Base-by-base conservation (phyloP, 1,140 invertebrate genomes). In the Diprion similis region DNA sequence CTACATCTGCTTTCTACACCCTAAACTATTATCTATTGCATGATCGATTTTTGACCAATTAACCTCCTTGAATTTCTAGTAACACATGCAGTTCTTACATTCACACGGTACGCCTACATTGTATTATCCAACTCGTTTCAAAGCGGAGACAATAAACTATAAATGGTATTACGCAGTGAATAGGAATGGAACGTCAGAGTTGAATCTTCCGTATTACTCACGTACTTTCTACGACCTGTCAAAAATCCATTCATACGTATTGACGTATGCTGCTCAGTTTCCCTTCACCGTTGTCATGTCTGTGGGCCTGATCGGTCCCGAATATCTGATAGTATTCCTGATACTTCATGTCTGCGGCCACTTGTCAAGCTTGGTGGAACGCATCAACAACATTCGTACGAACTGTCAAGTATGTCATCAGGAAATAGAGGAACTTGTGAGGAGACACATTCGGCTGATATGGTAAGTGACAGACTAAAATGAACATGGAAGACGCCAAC, bases 131-230 rank as follows among this genome's bases (percentile, higher is more conserved):
- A n/a, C n/a, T n/a, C n/a, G n/a, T n/a, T n/a, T n/a, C n/a, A n/a
- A n/a, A n/a, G n/a, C n/a, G n/a, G n/a, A n/a, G n/a, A n/a, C n/a
- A n/a, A n/a, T n/a, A n/a, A n/a, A n/a, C n/a, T n/a, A n/a, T n/a
- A n/a, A 37, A 37, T 6, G 24, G 24, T 37, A 37, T 37, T 6
- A 6, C 24, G 45, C 8, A 69, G 6, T 69, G 24, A 69, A n/a
- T 8, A 65, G 24, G 19, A 75, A 75, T 48, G 10, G 45, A 24
- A 75, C 74, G 11, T 47, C 71, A 48, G 74, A 72, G 11, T 78
- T 75, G 70, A 66, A 75, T 47, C 19, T 78, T 15, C 74, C 77
- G 0, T 78, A 78, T 71, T 72, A 71, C 48, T 73, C 73, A 45
- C 68, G 71, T 68, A 18, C 74, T 18, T 74, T 74, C 47, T 71